These are phyloP conservation scores for Cherax quadricarinatus DNA, from an alignment of 1,140 invertebrate genomes.

Conservation along the genomic window DNA sequence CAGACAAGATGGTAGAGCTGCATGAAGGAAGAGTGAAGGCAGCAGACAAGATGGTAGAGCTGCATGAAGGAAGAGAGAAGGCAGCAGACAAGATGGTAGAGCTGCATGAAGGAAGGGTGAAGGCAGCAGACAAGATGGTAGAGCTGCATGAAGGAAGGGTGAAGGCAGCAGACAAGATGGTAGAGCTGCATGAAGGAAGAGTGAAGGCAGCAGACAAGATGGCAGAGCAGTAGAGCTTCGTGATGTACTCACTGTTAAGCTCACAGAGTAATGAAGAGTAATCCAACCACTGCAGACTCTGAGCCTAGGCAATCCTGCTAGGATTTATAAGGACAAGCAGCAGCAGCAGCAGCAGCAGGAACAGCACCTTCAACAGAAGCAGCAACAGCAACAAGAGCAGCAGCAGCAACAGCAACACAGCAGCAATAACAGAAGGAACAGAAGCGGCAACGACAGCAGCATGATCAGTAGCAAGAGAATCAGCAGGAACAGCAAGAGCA, in stretches of 20 bases:
- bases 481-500: background rate
- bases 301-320: background rate
- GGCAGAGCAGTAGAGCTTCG: background rate
- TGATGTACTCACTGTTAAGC: background rate
- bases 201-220: background rate
- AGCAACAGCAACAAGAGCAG: background rate
- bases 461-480: background rate
- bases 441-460: background rate
- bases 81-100: no score
- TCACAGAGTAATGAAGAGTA: background rate
- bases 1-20: no score
- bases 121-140: no score
- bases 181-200: no score
- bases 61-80: no score
- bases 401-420: background rate
- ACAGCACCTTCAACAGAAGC: background rate
- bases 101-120: no score
- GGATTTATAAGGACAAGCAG: background rate
- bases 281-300: background rate
- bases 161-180: no score
- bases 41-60: no score
- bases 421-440: background rate
- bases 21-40: no score
- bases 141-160: no score
- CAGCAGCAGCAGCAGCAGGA: background rate